Evolutionary conservation across 2,888 invertebrate genomes (phyloP), one percentile per base, ranked within the genome.

Genomic region (Cataglyphis altisquamis): DNA sequence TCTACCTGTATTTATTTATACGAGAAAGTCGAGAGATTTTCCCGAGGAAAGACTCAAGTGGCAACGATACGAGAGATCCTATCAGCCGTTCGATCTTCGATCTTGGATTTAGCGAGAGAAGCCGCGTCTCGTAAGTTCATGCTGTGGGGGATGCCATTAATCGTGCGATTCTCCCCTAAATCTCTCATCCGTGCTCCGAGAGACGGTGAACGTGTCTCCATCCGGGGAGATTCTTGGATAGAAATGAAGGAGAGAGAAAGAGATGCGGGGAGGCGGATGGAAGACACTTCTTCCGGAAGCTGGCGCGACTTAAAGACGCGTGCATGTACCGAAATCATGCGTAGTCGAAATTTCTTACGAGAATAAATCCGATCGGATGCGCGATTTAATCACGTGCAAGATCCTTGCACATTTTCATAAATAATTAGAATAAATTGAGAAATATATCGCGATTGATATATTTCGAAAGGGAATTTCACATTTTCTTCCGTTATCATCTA

Each of bases 291-390:
- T 92, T 92, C 92, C 93, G 93, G 93, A 94, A 93, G 90, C 90
- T 89, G 94, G 91, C 93, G 92, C 92, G 93, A 92, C 94, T 92
- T 91, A 90, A 91, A 92, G 93, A 93, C 91, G 92, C 91, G 86
- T 88, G 83, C 87, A 77, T 64, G 82, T 64, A 77, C 36, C 60
- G 83, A 84, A 77, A 84, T 83, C 83, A 67, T 63, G 64, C 77
- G 63, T 63, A 60, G n/a, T 15, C 41, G 63, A 39, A 41, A 74
- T 55, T 36, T 25, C 60, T 21, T 45, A 18, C 39, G 41, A 77
- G 29, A 9, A n/a, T 15, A 55, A 45, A 18, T 41, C 57, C 18
- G 66, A 77, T 39, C 41, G n/a, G 3, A 6, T 18, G 12, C 12
- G 18, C 32, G 25, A 77, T 57, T 66, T 29, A 73, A 74, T 74